Conservation (phyloP, 2,797 vertebrate species). For the Xenentodon cancila region DNA sequence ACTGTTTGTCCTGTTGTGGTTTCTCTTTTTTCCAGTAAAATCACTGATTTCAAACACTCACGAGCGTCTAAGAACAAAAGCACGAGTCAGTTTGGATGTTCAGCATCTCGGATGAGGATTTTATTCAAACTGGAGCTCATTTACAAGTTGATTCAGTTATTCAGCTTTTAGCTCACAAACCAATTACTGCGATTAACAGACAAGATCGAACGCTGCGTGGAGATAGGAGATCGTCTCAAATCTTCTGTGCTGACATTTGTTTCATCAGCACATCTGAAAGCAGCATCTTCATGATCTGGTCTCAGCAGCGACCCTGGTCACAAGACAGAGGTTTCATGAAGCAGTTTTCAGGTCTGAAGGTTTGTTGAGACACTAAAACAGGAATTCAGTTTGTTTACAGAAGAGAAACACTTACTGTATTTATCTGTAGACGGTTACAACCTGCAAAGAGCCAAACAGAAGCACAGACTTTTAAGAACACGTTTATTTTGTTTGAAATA, state of each 20-base stretch:
- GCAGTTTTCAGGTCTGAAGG: background rate
- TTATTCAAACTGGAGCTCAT: too few species aligned
- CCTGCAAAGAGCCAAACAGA: slow-evolving; percentile 42
- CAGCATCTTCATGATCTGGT: background rate
- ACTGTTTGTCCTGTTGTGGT: too few species aligned
- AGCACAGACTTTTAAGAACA: background rate
- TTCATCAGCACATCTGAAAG: background rate
- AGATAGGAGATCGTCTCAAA: background rate
- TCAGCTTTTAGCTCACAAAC: too few species aligned
- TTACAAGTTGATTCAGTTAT: too few species aligned
- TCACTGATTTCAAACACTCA: too few species aligned
- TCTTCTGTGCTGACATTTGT: background rate
- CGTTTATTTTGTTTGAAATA: too few species aligned
- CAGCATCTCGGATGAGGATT: too few species aligned
- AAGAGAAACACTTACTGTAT: background rate
- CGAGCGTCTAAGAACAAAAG: too few species aligned
- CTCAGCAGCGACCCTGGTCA: accelerated
- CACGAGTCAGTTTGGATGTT: too few species aligned
- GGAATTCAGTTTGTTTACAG: background rate
- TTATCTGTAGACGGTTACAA: accelerated
- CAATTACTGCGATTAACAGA: too few species aligned
- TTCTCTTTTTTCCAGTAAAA: too few species aligned
- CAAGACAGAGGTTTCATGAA: slow-evolving; percentile 2
- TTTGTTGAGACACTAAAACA: background rate
- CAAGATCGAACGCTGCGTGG: background rate